Evolutionary conservation across 2,888 invertebrate species (phyloP).

Genomic region (Andrena marginata): DNA sequence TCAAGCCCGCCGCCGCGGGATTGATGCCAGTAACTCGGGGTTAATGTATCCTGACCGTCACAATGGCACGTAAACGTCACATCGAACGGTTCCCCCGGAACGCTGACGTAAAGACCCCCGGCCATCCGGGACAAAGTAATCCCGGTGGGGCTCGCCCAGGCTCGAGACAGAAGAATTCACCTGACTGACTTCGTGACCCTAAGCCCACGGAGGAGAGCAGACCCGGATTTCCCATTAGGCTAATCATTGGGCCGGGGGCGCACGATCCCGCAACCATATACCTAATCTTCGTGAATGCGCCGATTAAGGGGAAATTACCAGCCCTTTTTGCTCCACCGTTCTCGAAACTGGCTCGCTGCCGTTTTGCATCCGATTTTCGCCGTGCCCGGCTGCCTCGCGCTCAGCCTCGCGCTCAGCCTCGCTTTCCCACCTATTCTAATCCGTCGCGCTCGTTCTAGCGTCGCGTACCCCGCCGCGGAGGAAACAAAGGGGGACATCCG

Average conservation of each 20-base stretch:
- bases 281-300: constrained; percentile 53
- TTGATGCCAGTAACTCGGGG: constrained; percentile 11
- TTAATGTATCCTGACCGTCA: constrained; percentile 27
- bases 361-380: constrained; percentile 8
- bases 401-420: neutral
- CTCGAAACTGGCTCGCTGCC: neutral
- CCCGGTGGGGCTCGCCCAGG: constrained; percentile 50
- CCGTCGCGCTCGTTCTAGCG: too few relatives aligned
- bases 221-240: constrained; percentile 70
- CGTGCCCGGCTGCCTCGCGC: neutral
- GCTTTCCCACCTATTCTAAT: neutral
- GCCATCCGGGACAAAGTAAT: constrained; percentile 42
- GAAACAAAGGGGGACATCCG: too few relatives aligned
- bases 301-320: constrained; percentile 57
- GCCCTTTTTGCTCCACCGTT: neutral
- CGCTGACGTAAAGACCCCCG: neutral
- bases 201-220: constrained; percentile 56
- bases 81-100: neutral
- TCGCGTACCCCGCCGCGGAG: too few relatives aligned
- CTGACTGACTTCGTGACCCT: constrained; percentile 66
- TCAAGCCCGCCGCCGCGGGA: neutral
- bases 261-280: constrained; percentile 55
- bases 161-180: constrained; percentile 64
- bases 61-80: constrained; percentile 43
- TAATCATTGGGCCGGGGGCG: constrained; percentile 60